Conservation (phyloP, 2,113 vertebrate species). For the Ariopsis seemanni region DNA sequence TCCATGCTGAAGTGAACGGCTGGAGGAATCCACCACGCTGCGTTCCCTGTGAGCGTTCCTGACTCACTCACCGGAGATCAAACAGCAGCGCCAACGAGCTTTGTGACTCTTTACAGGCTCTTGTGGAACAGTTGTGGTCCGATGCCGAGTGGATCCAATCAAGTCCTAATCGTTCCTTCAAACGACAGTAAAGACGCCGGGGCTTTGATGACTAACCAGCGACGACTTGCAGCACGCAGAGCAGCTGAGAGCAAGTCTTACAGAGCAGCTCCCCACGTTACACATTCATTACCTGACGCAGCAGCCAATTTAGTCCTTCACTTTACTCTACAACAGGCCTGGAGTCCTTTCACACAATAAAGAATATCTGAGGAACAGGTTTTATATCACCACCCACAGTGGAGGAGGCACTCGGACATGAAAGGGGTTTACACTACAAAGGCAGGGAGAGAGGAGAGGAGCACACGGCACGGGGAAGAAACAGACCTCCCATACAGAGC, state of each 20-base stretch:
- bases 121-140: conserved; percentile 4
- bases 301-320: conserved; percentile 16
- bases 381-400: conserved; percentile 42
- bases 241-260: conserved; percentile 26
- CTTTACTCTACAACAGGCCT: conserved; percentile 1
- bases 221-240: conserved; percentile 64
- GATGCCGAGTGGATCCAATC: conserved; percentile 27
- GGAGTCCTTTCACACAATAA: neutral
- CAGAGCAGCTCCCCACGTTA: neutral
- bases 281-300: conserved; percentile 17
- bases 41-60: neutral
- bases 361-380: neutral
- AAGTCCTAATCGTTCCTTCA: neutral
- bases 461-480: conserved; percentile 59
- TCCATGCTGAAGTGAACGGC: conserved; percentile 58
- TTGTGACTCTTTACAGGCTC: conserved; percentile 6
- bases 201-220: conserved; percentile 57
- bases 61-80: conserved; percentile 22
- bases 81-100: neutral
- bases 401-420: conserved; percentile 19
- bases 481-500: conserved; percentile 66
- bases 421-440: conserved; percentile 45
- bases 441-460: conserved; percentile 31
- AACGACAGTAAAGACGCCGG: neutral
- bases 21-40: conserved; percentile 30